Percentiles rank a stretch among this genome's conserved stretches.
phyloP scores from a whole-genome alignment of 53 echinoderm and acorn worm species.

The Henricia sp. region DNA sequence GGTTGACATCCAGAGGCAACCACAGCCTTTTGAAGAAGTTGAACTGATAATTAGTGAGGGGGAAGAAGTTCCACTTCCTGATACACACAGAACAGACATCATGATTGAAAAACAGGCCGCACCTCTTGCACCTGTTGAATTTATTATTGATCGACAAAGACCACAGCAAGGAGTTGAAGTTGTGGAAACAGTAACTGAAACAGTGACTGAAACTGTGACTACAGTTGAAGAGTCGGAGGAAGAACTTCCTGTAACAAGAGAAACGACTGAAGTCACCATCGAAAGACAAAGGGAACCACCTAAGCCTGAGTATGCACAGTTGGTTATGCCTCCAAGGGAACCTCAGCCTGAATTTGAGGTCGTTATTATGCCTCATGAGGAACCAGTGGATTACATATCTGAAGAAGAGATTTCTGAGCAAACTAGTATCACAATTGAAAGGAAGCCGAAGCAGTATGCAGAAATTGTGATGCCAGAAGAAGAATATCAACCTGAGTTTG shows the following conservation, averaged over 20 bases:
- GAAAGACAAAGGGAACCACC: conserved; percentile 37
- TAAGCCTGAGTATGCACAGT: conserved; percentile 52
- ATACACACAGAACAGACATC: conserved; percentile 60
- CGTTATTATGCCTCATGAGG: conserved; percentile 40
- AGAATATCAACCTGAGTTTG: conserved; percentile 56
- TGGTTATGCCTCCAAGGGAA: conserved; percentile 48
- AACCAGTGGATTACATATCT: conserved; percentile 2
- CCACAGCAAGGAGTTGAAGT: conserved; percentile 40
- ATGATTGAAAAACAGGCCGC: conserved; percentile 69
- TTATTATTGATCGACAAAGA: conserved; percentile 62
- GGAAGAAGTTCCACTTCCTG: conserved; percentile 25
- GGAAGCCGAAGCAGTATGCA: conserved; percentile 55
- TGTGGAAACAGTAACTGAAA: conserved; percentile 61
- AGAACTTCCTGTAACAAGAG: conserved; percentile 14
- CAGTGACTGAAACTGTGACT: conserved; percentile 60
- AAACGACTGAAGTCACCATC: conserved; percentile 32
- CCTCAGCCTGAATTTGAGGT: conserved; percentile 42
- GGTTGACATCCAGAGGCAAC: conserved; percentile 23
- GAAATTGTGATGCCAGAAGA: conserved; percentile 61
- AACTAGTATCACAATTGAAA: conserved; percentile 49
- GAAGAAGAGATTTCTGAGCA: conserved; percentile 35
- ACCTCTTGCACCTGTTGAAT: conserved; percentile 77
- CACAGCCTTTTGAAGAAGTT: conserved; percentile 32
- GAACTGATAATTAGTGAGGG: conserved; percentile 31
- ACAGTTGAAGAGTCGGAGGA: conserved; percentile 70